phyloP scores from a whole-genome alignment of 1,140 invertebrate genomes.

The Marisa cornuarietis region DNA sequence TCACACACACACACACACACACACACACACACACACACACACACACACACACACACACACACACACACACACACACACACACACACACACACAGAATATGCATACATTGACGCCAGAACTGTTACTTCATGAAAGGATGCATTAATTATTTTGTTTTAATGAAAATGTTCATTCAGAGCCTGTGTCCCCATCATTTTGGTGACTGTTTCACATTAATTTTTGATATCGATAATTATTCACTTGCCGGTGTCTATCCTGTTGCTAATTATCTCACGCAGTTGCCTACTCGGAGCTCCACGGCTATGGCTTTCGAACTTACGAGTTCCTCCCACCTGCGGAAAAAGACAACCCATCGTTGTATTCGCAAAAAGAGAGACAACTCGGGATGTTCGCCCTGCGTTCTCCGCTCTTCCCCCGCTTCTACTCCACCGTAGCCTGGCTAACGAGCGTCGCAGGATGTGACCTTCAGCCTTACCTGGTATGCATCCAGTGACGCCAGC shows the following conservation, averaged over 20 bases:
- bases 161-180: too few species aligned
- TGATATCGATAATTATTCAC: too few species aligned
- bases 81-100: too few species aligned
- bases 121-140: too few species aligned
- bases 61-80: too few species aligned
- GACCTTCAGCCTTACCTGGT: constrained; percentile 46
- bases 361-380: constrained; percentile 26
- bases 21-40: too few species aligned
- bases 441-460: constrained; percentile 15
- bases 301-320: constrained; percentile 57
- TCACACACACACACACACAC: too few species aligned
- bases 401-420: constrained; percentile 51
- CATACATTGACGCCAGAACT: too few species aligned
- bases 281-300: constrained; percentile 56
- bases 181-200: too few species aligned
- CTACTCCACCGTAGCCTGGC: constrained; percentile 30
- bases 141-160: too few species aligned
- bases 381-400: constrained; percentile 55
- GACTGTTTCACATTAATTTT: neutral
- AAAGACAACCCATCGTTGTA: constrained; percentile 25
- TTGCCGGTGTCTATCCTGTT: too few species aligned
- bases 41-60: too few species aligned
- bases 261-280: constrained; percentile 35
- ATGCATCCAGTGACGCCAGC: constrained; percentile 8
- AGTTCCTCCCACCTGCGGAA: constrained; percentile 45